Evolutionary conservation across 2,113 vertebrate species (phyloP).

Genomic region (crab-eating macaque (Macaca fascicularis)): T2T-MFA8v1.1 NC_088390.1:87699501-87700000

Average conservation of each 20-base stretch:
- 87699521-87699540: not conserved
- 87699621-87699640: conserved; percentile 35
- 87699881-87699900: conserved; percentile 19
- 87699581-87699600: not conserved
- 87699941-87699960: not conserved
- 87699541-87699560: not conserved
- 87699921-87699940: not conserved
- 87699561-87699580: conserved; percentile 50
- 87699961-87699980: conserved; percentile 26
- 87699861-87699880: conserved; percentile 66
- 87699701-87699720: conserved; percentile 78
- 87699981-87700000: not conserved
- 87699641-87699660: conserved; percentile 70
- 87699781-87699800: conserved; percentile 78
- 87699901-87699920: not conserved
- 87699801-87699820: conserved; percentile 61
- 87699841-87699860: conserved; percentile 68
- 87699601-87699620: not conserved
- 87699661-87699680: conserved; percentile 77
- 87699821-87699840: not conserved
- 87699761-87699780: conserved; percentile 77
- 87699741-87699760: conserved; percentile 77
- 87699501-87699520: conserved; percentile 45
- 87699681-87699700: conserved; percentile 42
- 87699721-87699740: conserved; percentile 76